These are phyloP conservation scores for Trissoscelio sp. DNA, from an alignment of 2,888 invertebrate genomes.

Conservation along the genomic window DNA sequence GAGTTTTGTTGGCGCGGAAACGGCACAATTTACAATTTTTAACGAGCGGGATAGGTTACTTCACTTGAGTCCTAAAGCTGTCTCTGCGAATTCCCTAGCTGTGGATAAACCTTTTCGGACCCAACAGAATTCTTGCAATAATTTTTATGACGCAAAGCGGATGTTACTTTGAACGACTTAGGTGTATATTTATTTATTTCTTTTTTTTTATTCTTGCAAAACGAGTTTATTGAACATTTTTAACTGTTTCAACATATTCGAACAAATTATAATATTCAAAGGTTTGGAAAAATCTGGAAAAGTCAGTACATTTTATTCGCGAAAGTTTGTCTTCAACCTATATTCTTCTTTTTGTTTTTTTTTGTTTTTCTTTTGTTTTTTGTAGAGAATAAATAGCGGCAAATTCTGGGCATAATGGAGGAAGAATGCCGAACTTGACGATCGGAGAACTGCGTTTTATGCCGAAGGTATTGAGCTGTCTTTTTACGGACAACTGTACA, in stretches of 20 bases:
- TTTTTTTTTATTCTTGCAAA: neutral
- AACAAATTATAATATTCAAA: too few relatives aligned
- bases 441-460: slow-evolving; percentile 44
- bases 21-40: slow-evolving; percentile 52
- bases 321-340: too few relatives aligned
- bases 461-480: slow-evolving; percentile 62
- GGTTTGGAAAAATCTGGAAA: too few relatives aligned
- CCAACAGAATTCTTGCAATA: neutral
- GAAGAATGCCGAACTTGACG: slow-evolving; percentile 32
- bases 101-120: neutral
- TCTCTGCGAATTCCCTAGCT: slow-evolving; percentile 16
- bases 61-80: slow-evolving; percentile 13
- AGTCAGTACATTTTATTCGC: too few relatives aligned
- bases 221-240: too few relatives aligned
- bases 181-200: neutral
- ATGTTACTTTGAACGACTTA: neutral
- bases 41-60: slow-evolving; percentile 32
- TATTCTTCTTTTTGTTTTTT: neutral
- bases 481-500: slow-evolving; percentile 56
- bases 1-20: slow-evolving; percentile 44
- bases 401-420: slow-evolving; percentile 33
- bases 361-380: neutral
- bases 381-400: neutral
- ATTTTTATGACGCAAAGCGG: neutral
- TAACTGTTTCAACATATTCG: too few relatives aligned